Conservation (phyloP, 2,888 invertebrate species). For the Morpho achilles region DNA sequence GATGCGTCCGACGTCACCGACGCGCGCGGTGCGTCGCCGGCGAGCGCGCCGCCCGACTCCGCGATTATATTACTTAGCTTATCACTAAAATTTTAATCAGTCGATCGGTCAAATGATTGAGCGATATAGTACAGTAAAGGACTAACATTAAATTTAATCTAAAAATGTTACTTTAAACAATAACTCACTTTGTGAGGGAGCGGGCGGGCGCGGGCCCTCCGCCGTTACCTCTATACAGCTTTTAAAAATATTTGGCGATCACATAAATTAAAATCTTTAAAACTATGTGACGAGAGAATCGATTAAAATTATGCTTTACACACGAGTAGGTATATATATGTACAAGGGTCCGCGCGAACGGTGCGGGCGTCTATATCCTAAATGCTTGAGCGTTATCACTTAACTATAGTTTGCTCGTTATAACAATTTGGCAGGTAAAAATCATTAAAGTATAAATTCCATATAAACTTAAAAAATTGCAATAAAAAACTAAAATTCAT, state of each 20-base stretch:
- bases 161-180: slow-evolving; percentile 78
- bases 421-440: slow-evolving; percentile 75
- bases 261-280: slow-evolving; percentile 77
- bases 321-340: slow-evolving; percentile 71
- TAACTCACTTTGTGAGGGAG: slow-evolving; percentile 67
- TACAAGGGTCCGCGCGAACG: slow-evolving; percentile 59
- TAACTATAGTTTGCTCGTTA: slow-evolving; percentile 66
- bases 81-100: slow-evolving; percentile 79
- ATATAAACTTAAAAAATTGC: slow-evolving; percentile 69
- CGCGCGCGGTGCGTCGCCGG: slow-evolving; percentile 35
- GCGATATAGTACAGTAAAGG: slow-evolving; percentile 79
- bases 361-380: slow-evolving; percentile 60
- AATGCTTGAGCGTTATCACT: slow-evolving; percentile 73
- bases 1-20: slow-evolving; percentile 69
- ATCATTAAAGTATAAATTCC: slow-evolving; percentile 69
- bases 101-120: slow-evolving; percentile 79
- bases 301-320: slow-evolving; percentile 78
- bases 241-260: slow-evolving; percentile 77
- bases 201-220: slow-evolving; percentile 46
- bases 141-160: slow-evolving; percentile 80
- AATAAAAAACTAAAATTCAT: slow-evolving; percentile 75
- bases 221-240: slow-evolving; percentile 62
- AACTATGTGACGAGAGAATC: slow-evolving; percentile 77
- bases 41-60: slow-evolving; percentile 40
- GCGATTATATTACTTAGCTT: slow-evolving; percentile 72